Evolutionary conservation across 2,888 invertebrate species (phyloP), one percentile per base, ranked within the genome.

Genomic region (Saturnia pavonia): DNA sequence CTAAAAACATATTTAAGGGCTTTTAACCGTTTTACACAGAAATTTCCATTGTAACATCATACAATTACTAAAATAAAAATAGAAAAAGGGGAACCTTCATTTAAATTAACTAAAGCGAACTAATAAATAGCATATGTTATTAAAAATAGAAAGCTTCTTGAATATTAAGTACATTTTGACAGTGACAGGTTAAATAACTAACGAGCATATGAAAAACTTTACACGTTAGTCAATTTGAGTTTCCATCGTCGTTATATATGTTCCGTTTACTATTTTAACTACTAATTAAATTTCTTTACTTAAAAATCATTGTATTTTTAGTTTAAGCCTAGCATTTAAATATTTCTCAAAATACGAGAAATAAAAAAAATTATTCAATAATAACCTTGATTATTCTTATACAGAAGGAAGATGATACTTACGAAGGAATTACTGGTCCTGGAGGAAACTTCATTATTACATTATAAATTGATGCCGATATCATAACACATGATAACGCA

Each of bases 391-490:
- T 19, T 19, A 48, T 48, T 48, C 16, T 48, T 19, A 19, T 48
- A 48, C 19, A 9, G 2, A 19, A 34, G 34, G 34, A 75, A 65
- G 1, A 91, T 72, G 54, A 65, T 75, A 86, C 87, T 84, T 75
- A 88, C 87, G 84, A 72, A 57, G 81, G 81, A 57, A 80, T 74
- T 67, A 85, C 19, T 16, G 78, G 72, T 0, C 78, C 80, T 0
- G 84, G 72, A 1, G 80, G 82, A 65, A 88, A 88, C 3, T 84
- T 69, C 45, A 74, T 82, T 0, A 85, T 73, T 65, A 88, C 86
- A 68, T 85, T 87, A 71, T 80, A 90, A 0, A 81, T 75, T 1
- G 85, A 82, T 0, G 88, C 71, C 14, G 78, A 84, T 6, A 74
- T 75, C 0, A 90, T 70, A 0, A 80, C 74, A 16, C 77, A 72